Base-by-base conservation (phyloP, 2,797 vertebrate species). In the Spinus olivaceus region DNA sequence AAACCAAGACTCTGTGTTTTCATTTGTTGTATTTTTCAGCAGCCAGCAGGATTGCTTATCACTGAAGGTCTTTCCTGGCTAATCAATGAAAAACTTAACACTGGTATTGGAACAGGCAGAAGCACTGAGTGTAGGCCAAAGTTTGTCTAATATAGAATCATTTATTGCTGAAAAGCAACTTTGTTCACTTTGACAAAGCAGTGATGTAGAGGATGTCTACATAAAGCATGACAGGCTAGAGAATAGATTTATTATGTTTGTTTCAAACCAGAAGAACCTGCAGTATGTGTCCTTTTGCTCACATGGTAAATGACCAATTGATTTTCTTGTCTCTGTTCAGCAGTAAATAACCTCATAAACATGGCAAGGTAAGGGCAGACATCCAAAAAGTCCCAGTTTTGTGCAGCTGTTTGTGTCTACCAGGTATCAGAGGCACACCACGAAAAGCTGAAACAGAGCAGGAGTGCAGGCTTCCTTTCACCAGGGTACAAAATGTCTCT, bases 311-410 rank as follows among this genome's bases (percentile, higher is more conserved):
- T 39, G 65, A 71, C 30, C 80, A 72, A 84, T 78, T 84, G 77
- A 88, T 94, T 93, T 96, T 94, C 57, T 88, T 11, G 5, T 88
- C 49, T 84, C 83, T 92, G 14, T 69, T 72, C 66, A 90, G 66
- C 54, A 76, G 73, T 79, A 93, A 93, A 81, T 92, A 92, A 88
- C 53, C 30, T 65, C 50, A 81, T 27, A 76, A 60, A 74, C 19
- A 54, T 3, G 16, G 42, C 70, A 90, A 90, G 73, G 47, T 69
- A 90, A 90, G 39, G 42, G 39, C 39, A 92, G 73, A 66, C 41
- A 72, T 51, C 51, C 85, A 89, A 22, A 63, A 82, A 77, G 32
- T 41, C 37, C 59, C 1, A 0, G 5, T 11, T 90, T 91, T 64
- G 32, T 77, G 53, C 76, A 96, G 54, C 54, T 59, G 8, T 77